Conservation (phyloP, 2,888 invertebrate species). For the Cyclophora albipunctata region DNA sequence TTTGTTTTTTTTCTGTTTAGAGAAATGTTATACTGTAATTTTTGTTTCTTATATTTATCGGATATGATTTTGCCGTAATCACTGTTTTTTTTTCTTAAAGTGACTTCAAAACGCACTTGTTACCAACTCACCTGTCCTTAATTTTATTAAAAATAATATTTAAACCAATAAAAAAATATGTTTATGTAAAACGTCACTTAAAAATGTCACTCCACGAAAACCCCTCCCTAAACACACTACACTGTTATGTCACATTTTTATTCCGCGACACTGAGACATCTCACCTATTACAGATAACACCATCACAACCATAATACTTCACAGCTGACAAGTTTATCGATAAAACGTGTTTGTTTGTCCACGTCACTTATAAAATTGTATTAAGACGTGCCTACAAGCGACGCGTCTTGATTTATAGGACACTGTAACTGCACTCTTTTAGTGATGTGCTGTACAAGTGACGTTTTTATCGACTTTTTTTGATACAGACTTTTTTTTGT, state of each 20-base stretch:
- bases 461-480: conserved; percentile 4
- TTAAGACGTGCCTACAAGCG: conserved; percentile 58
- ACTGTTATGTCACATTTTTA: no score
- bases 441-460: conserved; percentile 11
- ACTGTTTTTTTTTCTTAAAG: no score
- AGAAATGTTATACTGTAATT: no score
- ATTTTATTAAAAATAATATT: no score
- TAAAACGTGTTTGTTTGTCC: conserved; percentile 21
- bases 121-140: no score
- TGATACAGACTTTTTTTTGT: no score
- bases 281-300: not conserved
- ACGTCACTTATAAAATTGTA: conserved; percentile 64
- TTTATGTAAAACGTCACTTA: not conserved
- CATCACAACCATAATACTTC: not conserved
- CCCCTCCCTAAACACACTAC: no score
- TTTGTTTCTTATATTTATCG: no score
- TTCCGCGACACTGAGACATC: no score
- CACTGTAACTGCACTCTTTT: conserved; percentile 44
- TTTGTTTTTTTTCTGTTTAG: no score
- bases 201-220: not conserved
- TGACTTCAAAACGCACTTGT: no score
- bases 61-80: no score
- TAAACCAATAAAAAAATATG: not conserved
- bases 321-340: conserved; percentile 10
- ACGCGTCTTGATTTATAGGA: conserved; percentile 58